A percentile compares a stretch with the other conserved stretches of the same genome.
These are phyloP conservation scores for Synergus gifuensis DNA, from an alignment of 2,888 invertebrate species.

Conservation along the genomic window DNA sequence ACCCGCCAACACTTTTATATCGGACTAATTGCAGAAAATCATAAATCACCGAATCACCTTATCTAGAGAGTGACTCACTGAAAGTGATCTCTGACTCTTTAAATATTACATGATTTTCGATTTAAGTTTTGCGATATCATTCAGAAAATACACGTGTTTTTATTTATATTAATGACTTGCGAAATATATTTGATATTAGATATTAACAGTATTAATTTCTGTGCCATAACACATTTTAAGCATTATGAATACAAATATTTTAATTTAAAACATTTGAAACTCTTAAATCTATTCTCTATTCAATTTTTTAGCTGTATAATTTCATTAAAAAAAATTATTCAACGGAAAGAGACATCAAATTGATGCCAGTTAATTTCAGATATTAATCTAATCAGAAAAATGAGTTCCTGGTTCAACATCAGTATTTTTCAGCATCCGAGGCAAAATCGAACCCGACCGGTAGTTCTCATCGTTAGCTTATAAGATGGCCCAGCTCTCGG, in stretches of 20 bases:
- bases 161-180: neutral
- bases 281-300: too few species aligned
- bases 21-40: constrained; percentile 31
- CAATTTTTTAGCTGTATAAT: too few species aligned
- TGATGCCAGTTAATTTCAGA: neutral
- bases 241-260: too few species aligned
- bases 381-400: constrained; percentile 1
- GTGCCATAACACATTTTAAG: too few species aligned
- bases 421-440: constrained; percentile 7
- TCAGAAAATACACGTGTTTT: neutral
- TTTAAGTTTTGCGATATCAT: neutral
- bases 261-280: too few species aligned
- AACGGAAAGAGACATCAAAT: neutral
- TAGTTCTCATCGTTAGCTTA: constrained; percentile 35
- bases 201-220: too few species aligned
- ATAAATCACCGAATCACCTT: constrained; percentile 35
- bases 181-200: neutral
- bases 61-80: constrained; percentile 30
- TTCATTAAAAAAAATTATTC: too few species aligned
- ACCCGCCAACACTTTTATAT: constrained; percentile 27
- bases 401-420: constrained; percentile 6
- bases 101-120: constrained; percentile 6
- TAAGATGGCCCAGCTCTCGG: constrained; percentile 9
- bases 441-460: constrained; percentile 36
- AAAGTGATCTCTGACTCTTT: neutral